Percentiles rank a stretch among this genome's conserved stretches.
phyloP scores from a whole-genome alignment of 2,113 vertebrate genomes.

The Lates calcarifer region DNA sequence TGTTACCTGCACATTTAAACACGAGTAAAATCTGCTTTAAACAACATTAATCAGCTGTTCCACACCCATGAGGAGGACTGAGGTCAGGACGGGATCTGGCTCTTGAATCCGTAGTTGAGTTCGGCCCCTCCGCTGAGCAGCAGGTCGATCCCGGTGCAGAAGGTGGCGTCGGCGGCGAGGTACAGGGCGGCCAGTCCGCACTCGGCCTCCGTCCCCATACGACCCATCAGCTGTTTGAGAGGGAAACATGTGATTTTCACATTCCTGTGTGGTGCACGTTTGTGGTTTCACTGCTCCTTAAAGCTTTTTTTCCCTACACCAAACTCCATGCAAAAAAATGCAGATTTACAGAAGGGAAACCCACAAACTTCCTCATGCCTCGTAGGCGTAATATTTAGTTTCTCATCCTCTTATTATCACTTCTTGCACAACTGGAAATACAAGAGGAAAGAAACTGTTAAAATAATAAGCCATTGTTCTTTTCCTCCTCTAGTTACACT shows the following conservation, averaged over 20 bases:
- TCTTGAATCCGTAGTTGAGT: constrained; percentile 86
- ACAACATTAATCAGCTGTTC: not conserved
- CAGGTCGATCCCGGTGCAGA: constrained; percentile 88
- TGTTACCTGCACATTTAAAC: not conserved
- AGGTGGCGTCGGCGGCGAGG: constrained; percentile 87
- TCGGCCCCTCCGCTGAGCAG: constrained; percentile 87
- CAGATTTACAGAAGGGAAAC: not conserved
- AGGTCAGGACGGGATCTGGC: constrained; percentile 63
- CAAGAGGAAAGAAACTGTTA: not conserved
- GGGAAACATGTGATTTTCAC: not conserved
- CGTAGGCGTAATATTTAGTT: not conserved
- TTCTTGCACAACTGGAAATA: not conserved
- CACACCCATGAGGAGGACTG: not conserved
- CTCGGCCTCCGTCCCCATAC: constrained; percentile 87
- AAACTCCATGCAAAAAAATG: not conserved
- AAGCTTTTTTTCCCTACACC: not conserved
- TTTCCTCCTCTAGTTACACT: not conserved
- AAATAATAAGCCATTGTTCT: not conserved
- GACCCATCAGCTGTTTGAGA: constrained; percentile 84
- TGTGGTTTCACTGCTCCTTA: not conserved
- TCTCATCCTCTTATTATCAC: not conserved
- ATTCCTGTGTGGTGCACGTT: not conserved
- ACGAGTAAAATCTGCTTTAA: not conserved
- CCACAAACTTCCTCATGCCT: too few species aligned
- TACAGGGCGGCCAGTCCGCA: constrained; percentile 84